Evolutionary conservation across 2,113 vertebrate genomes (phyloP).

Genomic region (Isichthys henryi): DNA sequence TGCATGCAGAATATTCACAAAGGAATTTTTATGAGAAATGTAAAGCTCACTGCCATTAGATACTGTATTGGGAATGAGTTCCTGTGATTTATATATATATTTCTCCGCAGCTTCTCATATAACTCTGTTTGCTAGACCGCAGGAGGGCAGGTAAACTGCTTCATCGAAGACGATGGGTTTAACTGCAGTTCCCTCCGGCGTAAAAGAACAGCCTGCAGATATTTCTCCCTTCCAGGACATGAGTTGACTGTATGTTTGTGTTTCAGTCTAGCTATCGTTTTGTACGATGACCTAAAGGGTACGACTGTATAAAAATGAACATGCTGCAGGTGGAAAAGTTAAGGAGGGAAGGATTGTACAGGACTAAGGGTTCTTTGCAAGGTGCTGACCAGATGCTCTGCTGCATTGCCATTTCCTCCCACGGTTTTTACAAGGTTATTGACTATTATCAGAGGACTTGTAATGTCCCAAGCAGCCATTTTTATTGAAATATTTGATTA

Average conservation of each 20-base stretch:
- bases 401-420: background rate
- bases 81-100: background rate
- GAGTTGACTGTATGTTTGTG: background rate
- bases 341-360: background rate
- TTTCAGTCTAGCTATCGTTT: background rate
- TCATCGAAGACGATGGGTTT: background rate
- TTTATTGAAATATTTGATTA: background rate
- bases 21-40: background rate
- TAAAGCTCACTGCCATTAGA: background rate
- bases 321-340: too few species aligned
- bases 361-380: background rate
- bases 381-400: background rate
- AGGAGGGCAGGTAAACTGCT: background rate
- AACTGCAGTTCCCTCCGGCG: background rate
- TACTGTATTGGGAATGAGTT: background rate
- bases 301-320: background rate
- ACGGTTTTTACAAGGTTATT: background rate
- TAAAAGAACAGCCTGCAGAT: background rate
- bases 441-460: background rate
- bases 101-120: background rate
- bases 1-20: background rate
- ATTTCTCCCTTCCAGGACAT: background rate
- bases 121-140: background rate
- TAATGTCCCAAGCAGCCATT: background rate
- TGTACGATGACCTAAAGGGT: background rate